Percentiles rank a stretch among this genome's conserved stretches.
phyloP scores from a whole-genome alignment of 2,113 vertebrate species.

The Aphyosemion australe region DNA sequence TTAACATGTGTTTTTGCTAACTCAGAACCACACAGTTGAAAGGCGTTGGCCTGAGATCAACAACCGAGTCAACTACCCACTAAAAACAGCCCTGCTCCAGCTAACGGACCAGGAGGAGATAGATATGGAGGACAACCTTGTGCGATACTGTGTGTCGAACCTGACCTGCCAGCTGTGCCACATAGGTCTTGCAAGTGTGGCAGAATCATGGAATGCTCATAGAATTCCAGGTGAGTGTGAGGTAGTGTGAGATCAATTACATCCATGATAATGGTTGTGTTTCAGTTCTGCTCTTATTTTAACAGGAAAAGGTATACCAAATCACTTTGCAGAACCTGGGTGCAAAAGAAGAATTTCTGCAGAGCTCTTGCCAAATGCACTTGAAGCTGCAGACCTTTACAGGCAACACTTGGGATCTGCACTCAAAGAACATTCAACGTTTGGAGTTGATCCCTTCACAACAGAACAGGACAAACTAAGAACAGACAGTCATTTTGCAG shows the following conservation, averaged over 20 bases:
- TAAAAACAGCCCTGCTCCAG: not conserved
- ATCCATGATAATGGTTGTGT: no score
- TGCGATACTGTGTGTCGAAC: not conserved
- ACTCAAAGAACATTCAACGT: not conserved
- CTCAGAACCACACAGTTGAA: not conserved
- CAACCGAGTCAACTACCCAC: not conserved
- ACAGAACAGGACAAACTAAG: not conserved
- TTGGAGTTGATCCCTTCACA: not conserved
- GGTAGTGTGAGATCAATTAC: no score
- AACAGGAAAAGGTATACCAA: not conserved
- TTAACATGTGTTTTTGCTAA: no score
- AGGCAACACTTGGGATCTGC: not conserved
- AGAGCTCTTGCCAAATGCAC: not conserved
- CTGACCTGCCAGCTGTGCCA: not conserved
- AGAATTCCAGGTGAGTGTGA: not conserved
- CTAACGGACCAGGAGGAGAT: not conserved
- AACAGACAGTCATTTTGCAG: conserved; percentile 1
- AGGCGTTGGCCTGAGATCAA: not conserved
- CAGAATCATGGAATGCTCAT: not conserved
- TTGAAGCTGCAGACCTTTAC: not conserved
- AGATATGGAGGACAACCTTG: not conserved
- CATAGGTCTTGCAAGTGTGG: not conserved
- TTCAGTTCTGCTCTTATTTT: not conserved
- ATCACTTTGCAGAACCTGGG: not conserved
- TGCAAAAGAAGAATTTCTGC: not conserved